A percentile compares a stretch with the other conserved stretches of the same genome.
Evolutionary conservation across 2,797 vertebrate species (phyloP).

Genomic region (Gorsachius magnificus): DNA sequence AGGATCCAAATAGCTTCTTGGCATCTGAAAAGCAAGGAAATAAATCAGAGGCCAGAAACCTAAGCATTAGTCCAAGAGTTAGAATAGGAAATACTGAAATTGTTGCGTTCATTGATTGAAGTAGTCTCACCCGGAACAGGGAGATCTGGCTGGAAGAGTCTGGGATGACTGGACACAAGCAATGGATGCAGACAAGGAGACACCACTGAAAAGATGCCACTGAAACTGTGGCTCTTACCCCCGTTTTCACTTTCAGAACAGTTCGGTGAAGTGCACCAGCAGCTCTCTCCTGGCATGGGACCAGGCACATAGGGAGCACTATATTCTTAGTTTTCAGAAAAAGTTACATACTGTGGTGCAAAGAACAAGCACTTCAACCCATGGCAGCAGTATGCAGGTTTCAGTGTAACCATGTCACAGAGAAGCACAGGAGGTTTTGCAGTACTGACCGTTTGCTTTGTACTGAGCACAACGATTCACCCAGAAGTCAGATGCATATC

Average conservation of each 20-base stretch:
- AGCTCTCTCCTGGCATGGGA: rapidly evolving
- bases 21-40: not conserved
- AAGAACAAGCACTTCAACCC: not conserved
- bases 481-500: not conserved
- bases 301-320: not conserved
- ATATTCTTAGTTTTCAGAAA: not conserved
- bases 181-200: not conserved
- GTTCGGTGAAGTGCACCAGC: not conserved
- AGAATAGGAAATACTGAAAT: not conserved
- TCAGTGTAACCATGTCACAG: not conserved
- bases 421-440: not conserved
- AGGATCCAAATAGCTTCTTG: not conserved
- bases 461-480: not conserved
- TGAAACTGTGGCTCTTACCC: not conserved
- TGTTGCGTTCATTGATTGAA: not conserved
- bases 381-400: not conserved
- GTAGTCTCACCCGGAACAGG: not conserved
- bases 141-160: not conserved
- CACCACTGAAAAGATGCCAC: not conserved
- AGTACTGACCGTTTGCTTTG: not conserved
- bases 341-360: not conserved
- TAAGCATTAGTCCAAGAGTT: not conserved
- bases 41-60: not conserved
- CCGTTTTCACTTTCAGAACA: not conserved
- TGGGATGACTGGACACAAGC: not conserved